Evolutionary conservation across 1,140 invertebrate genomes (phyloP), one percentile per base, ranked within the genome.

Genomic region (Doryteuthis pealeii): DNA sequence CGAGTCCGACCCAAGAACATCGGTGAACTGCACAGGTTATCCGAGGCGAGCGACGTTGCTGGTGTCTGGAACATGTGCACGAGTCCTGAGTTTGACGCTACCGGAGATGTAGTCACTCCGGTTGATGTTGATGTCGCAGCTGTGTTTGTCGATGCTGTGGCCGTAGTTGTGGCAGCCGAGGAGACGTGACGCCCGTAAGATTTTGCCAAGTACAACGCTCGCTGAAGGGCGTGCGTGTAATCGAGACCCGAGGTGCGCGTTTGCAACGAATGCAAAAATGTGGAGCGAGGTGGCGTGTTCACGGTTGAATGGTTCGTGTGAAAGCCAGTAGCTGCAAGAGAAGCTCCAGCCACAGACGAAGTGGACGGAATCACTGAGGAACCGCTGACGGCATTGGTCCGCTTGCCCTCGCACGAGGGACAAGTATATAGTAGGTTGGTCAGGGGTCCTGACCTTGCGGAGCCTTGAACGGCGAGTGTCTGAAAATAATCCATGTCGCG

Each of bases 331-430:
- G 78, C 78, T 22, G 78, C 78, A 30, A 71, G 75, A 1, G 77
- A 74, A 35, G 81, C 80, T n/a, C 80, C 80, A 0, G 79, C 54
- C 31, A 68, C 81, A 82, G 31, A 54, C 69, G 76, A 77, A 26
- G 32, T 76, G 65, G 32, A 76, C 58, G 54, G 54, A 62, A 62
- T 62, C 18, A 62, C 18, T 6, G 26, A n/a, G 18, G 54, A 28
- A 28, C 26, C 26, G 26, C 54, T 18, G 18, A 62, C 54, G 18
- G 22, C 18, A 18, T 28, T 28, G 26, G 22, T 28, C 26, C 54
- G 18, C 22, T 22, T 62, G 54, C 18, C 26, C 26, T 62, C 54
- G 26, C 54, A 62, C 6, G 54, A 62, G 54, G 54, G 54, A 22
- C 54, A 62, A 62, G 54, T 28, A 62, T 28, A 28, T 5, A 62